phyloP scores from a whole-genome alignment of 2,797 vertebrate species.

The Sphenopsis melanotis region DNA sequence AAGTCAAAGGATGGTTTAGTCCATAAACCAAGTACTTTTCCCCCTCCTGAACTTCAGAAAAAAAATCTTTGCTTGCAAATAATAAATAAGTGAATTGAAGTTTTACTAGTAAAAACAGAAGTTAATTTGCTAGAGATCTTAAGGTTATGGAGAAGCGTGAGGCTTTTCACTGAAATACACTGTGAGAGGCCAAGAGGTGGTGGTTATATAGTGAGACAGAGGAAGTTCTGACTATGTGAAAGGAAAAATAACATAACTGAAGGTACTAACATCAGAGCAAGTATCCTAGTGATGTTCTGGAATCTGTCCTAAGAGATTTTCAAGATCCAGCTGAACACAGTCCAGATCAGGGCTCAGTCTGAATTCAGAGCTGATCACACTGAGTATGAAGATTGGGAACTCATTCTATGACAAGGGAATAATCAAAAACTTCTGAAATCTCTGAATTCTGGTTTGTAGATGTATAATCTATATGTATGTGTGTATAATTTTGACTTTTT shows the following conservation, averaged over 20 bases:
- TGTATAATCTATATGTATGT: not conserved
- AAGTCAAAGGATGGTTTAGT: not conserved
- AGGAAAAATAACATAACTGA: not conserved
- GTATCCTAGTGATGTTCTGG: not conserved
- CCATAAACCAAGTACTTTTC: not conserved
- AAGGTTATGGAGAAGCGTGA: not conserved
- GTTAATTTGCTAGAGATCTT: not conserved
- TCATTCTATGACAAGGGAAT: not conserved
- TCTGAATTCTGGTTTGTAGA: not conserved
- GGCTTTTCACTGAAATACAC: not conserved
- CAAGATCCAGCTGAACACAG: not conserved
- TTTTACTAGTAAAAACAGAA: not conserved
- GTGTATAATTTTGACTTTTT: not conserved
- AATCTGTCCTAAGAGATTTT: not conserved
- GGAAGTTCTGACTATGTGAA: not conserved
- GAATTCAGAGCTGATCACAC: not conserved
- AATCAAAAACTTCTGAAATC: not conserved
- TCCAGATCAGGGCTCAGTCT: not conserved
- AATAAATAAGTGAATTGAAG: not conserved
- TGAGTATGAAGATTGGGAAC: not conserved
- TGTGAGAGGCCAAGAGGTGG: not conserved
- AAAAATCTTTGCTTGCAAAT: not conserved
- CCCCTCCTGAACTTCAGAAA: not conserved
- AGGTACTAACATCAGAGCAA: not conserved
- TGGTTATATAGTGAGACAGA: not conserved